phyloP scores from a whole-genome alignment of 2,888 invertebrate species.

The Autographa pulchrina region DNA sequence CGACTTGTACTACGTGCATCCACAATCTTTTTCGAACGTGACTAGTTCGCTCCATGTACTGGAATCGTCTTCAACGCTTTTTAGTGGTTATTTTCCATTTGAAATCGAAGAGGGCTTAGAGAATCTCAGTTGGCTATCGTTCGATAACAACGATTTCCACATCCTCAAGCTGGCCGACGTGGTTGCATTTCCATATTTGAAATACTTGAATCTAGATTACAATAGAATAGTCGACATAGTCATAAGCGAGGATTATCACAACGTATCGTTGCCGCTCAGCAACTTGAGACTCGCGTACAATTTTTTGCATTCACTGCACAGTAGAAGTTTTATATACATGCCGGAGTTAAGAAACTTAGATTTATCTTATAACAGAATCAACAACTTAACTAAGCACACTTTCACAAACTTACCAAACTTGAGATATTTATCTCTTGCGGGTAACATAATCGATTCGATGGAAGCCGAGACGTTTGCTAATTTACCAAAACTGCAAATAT shows the following conservation, averaged over 20 bases:
- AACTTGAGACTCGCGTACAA: slow-evolving; percentile 96
- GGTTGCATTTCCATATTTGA: slow-evolving; percentile 91
- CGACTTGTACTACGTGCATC: slow-evolving; percentile 94
- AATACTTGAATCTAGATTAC: slow-evolving; percentile 96
- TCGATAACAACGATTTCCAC: slow-evolving; percentile 96
- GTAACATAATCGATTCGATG: slow-evolving; percentile 94
- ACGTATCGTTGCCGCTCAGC: slow-evolving; percentile 92
- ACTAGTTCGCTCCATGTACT: slow-evolving; percentile 94
- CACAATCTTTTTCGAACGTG: slow-evolving; percentile 94
- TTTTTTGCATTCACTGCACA: slow-evolving; percentile 91
- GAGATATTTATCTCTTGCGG: slow-evolving; percentile 94
- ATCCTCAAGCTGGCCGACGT: slow-evolving; percentile 92
- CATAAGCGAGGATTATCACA: slow-evolving; percentile 91
- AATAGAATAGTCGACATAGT: slow-evolving; percentile 94
- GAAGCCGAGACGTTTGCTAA: slow-evolving; percentile 93
- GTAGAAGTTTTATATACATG: slow-evolving; percentile 92
- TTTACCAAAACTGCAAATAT: slow-evolving; percentile 92
- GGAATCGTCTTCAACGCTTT: slow-evolving; percentile 96
- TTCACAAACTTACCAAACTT: slow-evolving; percentile 94
- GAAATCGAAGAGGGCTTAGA: slow-evolving; percentile 93
- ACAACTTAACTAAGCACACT: slow-evolving; percentile 91
- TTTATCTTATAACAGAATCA: slow-evolving; percentile 94
- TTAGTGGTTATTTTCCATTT: slow-evolving; percentile 94
- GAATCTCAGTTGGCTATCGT: slow-evolving; percentile 94
- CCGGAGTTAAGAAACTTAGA: slow-evolving; percentile 93